A percentile compares a stretch with the other conserved stretches of the same genome.
Evolutionary conservation across 2,113 vertebrate genomes (phyloP).

Genomic region (Chlorodrepanis virens): DNA sequence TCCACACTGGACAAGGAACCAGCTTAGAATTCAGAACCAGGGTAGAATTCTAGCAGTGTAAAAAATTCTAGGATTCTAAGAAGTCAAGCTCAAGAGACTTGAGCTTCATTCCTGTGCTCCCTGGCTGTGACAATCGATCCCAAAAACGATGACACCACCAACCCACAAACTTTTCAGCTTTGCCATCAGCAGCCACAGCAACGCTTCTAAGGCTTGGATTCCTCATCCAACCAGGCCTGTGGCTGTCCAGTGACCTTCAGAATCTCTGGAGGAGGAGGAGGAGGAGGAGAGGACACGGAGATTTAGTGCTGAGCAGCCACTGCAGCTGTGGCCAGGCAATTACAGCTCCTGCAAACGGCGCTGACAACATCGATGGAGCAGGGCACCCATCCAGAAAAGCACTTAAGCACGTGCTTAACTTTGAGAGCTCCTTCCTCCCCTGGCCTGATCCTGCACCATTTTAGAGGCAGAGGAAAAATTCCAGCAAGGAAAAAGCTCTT

Average conservation of each 20-base stretch:
- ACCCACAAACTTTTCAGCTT: background rate
- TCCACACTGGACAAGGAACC: background rate
- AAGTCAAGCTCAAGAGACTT: background rate
- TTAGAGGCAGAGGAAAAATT: background rate
- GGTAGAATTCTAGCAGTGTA: too few relatives aligned
- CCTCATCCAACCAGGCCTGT: background rate
- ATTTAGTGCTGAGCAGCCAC: constrained; percentile 25
- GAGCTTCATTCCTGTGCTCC: background rate
- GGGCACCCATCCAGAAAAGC: constrained; percentile 51
- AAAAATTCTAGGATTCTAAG: background rate
- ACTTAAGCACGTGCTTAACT: constrained; percentile 28
- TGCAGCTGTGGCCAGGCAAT: constrained; percentile 3
- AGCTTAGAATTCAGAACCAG: background rate
- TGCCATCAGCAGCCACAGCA: background rate
- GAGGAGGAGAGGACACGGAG: background rate
- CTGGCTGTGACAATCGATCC: background rate
- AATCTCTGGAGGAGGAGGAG: background rate
- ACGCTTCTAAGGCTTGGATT: background rate
- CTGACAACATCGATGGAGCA: background rate
- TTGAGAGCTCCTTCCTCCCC: background rate
- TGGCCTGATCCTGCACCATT: background rate
- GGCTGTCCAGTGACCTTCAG: background rate
- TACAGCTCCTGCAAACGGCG: background rate
- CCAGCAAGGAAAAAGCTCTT: background rate
- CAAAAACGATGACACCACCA: background rate